Base-by-base conservation (phyloP, 1,140 invertebrate species). In the Calycopis cecrops region DNA sequence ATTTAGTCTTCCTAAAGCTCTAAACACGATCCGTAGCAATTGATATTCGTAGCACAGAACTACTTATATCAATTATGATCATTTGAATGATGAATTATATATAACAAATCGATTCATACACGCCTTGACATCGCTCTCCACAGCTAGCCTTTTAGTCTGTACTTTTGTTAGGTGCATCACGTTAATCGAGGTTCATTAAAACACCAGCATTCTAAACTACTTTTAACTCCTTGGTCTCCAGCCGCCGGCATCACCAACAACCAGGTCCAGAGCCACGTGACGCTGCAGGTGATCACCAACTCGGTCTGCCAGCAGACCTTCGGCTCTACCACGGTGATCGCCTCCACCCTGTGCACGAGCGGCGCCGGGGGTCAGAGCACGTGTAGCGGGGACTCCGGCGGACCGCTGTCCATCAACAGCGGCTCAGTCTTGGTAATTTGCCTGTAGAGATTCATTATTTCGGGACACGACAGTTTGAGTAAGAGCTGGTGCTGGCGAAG, bases 361-460 rank as follows among this genome's bases (percentile, higher is more conserved):
- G 60, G 59, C 11, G 38, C 55, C 9, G 54, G 55, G 1, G 57
- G 52, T 4, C 42, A 52, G 17, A 58, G 57, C 18, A 60, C 54
- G 9, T 68, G 65, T 37, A 48, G 56, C 6, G 69, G 69, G 2
- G 63, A 71, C 42, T 66, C 69, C 16, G 69, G 69, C 8, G 65
- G 69, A 14, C 65, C 69, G 21, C 55, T 68, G 16, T 48, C n/a
- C 1, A 52, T 37, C 11, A 44, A 48, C 7, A 37, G 52, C 4
- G 49, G 8, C 17, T 35, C 40, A 28, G 40, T 49, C 2, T 51
- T 59, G 59, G 67, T 69, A 28, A 56, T 57, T 59, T n/a, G 8
- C 11, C 9, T 4, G n/a, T n/a, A n/a, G n/a, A n/a, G n/a, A n/a
- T n/a, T n/a, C n/a, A n/a, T n/a, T n/a, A n/a, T n/a, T n/a, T n/a